These are phyloP conservation scores for Drosophila sulfurigaster DNA, from an alignment of 1,140 invertebrate species.

Conservation along the genomic window DNA sequence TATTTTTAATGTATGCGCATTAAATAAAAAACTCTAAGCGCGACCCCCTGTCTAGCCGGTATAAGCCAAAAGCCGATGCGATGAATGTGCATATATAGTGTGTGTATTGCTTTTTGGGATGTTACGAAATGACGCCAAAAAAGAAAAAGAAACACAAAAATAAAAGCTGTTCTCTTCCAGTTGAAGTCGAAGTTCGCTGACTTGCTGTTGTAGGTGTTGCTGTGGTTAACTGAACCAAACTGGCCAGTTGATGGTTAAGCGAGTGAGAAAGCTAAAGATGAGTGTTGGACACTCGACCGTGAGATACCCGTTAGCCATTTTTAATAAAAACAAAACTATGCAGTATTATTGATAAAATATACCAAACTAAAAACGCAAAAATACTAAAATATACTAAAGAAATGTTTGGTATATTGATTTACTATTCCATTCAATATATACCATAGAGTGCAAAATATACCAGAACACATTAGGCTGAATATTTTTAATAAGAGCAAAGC, in stretches of 20 bases:
- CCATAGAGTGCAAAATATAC: too few species aligned
- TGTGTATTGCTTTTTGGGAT: constrained; percentile 31
- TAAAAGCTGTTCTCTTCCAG: constrained; percentile 34
- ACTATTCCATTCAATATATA: too few species aligned
- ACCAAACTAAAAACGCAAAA: too few species aligned
- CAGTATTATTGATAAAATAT: too few species aligned
- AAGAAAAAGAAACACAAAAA: constrained; percentile 16
- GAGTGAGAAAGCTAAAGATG: too few species aligned
- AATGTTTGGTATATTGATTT: too few species aligned
- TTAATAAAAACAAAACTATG: too few species aligned
- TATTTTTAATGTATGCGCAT: constrained; percentile 76
- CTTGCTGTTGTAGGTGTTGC: constrained; percentile 67
- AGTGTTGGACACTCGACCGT: too few species aligned
- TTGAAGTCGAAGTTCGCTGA: constrained; percentile 36
- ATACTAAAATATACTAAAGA: too few species aligned
- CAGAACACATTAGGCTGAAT: too few species aligned
- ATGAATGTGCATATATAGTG: constrained; percentile 65
- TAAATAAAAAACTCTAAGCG: constrained; percentile 29
- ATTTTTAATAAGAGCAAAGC: too few species aligned
- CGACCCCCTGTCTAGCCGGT: background rate
- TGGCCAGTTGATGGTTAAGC: constrained; percentile 24
- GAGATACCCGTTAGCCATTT: too few species aligned
- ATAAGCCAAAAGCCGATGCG: constrained; percentile 9
- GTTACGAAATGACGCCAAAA: constrained; percentile 63
- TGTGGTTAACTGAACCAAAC: constrained; percentile 41